Conservation (phyloP, 2,113 vertebrate genomes). For the Spheniscus mendiculus region DNA sequence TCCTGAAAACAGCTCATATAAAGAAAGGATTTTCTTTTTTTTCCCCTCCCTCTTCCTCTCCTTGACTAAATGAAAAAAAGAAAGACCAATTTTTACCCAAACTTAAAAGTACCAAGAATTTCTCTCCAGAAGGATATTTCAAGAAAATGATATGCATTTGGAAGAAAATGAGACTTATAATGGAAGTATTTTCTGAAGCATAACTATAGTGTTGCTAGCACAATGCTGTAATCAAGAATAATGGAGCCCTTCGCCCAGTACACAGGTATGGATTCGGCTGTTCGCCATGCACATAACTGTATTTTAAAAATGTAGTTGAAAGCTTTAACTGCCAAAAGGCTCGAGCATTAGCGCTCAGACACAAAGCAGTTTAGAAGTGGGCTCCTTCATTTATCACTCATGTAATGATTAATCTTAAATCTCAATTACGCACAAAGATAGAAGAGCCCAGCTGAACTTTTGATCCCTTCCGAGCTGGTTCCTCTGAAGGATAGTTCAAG, state of each 20-base stretch:
- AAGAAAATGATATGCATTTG: slow-evolving; percentile 30
- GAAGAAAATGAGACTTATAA: slow-evolving; percentile 40
- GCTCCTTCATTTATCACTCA: not conserved
- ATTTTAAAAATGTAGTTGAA: slow-evolving; percentile 15
- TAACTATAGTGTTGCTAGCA: slow-evolving; percentile 13
- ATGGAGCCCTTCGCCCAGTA: not conserved
- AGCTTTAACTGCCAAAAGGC: slow-evolving; percentile 5
- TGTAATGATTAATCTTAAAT: slow-evolving; percentile 44
- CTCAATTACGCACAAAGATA: slow-evolving; percentile 12
- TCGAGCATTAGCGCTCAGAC: not conserved
- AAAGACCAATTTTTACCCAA: not conserved
- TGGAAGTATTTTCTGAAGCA: slow-evolving; percentile 44
- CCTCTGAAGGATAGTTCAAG: not conserved
- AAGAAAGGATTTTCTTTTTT: not conserved
- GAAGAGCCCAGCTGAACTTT: not conserved
- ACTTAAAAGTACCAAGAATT: not conserved
- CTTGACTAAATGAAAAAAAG: not conserved
- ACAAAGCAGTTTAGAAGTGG: not conserved
- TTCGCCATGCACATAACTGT: not conserved
- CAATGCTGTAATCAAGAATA: slow-evolving; percentile 58
- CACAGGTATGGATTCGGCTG: slow-evolving; percentile 22
- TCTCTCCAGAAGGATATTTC: slow-evolving; percentile 6
- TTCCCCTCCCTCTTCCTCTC: not conserved
- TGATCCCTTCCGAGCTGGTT: not conserved
- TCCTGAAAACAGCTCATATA: not conserved